Evolutionary conservation across 2,888 invertebrate genomes (phyloP).

Genomic region (Zele albiditarsus): DNA sequence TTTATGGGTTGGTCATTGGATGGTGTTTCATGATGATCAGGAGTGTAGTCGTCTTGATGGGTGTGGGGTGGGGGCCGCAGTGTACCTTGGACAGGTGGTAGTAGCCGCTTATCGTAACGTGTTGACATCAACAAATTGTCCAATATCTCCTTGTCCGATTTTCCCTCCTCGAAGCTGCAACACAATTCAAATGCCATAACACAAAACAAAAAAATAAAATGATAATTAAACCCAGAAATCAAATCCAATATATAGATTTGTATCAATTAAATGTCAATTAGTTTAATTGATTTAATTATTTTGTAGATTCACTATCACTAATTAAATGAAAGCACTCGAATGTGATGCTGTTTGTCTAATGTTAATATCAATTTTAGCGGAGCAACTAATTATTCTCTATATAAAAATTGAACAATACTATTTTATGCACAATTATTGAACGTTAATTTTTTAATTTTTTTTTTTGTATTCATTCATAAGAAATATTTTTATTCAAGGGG

Average conservation of each 20-base stretch:
- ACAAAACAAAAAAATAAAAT: slow-evolving; percentile 16
- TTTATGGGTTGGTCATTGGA: slow-evolving; percentile 60
- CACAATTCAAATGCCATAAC: slow-evolving; percentile 46
- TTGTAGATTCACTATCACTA: too few species aligned
- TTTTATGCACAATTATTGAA: too few species aligned
- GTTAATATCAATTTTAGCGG: too few species aligned
- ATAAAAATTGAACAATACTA: too few species aligned
- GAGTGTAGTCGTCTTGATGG: slow-evolving; percentile 69
- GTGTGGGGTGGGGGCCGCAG: slow-evolving; percentile 71
- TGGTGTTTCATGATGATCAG: slow-evolving; percentile 62
- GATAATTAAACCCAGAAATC: slow-evolving; percentile 4
- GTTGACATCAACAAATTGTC: slow-evolving; percentile 90
- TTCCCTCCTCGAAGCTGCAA: slow-evolving; percentile 90
- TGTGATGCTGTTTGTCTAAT: too few species aligned
- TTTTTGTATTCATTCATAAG: too few species aligned
- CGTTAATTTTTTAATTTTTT: too few species aligned
- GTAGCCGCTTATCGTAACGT: slow-evolving; percentile 93
- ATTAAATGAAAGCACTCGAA: too few species aligned
- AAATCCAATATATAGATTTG: background rate
- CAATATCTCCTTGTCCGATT: slow-evolving; percentile 94
- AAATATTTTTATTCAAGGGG: too few species aligned
- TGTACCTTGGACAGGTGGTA: slow-evolving; percentile 91
- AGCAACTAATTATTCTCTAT: too few species aligned
- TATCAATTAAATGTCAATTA: too few species aligned
- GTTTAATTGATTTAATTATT: too few species aligned